These are phyloP conservation scores for Notodonta dromedarius DNA, from an alignment of 2,888 invertebrate species.

Conservation along the genomic window DNA sequence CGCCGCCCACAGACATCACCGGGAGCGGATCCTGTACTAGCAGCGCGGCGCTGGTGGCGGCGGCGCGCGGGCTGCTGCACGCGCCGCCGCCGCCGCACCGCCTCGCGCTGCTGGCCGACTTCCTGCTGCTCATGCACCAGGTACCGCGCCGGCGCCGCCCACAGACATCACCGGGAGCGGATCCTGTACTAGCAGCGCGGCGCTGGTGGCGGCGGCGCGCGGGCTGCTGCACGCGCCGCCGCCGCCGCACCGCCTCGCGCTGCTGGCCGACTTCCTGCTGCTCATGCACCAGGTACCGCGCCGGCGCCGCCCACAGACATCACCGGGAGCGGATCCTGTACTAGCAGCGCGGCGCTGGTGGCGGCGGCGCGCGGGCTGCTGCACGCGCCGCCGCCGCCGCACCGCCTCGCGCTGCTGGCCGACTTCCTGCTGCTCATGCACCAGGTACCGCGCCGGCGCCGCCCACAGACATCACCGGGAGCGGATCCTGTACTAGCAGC, in stretches of 20 bases:
- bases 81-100: conserved; percentile 86
- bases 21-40: conserved; percentile 80
- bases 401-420: no score
- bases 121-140: conserved; percentile 89
- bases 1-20: conserved; percentile 9
- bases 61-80: conserved; percentile 85
- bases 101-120: conserved; percentile 87
- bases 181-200: conserved; percentile 81
- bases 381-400: no score
- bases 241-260: conserved; percentile 85
- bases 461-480: no score
- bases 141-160: conserved; percentile 42
- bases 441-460: no score
- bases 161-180: conserved; percentile 41
- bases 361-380: no score
- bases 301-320: no score
- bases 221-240: conserved; percentile 86
- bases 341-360: no score
- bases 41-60: conserved; percentile 74
- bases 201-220: conserved; percentile 83
- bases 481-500: no score
- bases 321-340: no score
- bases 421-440: no score
- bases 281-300: conserved; percentile 87
- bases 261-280: conserved; percentile 87